Percentiles rank a stretch among this genome's conserved stretches.
phyloP scores from a whole-genome alignment of 2,888 invertebrate genomes.

The Cataglyphis albicans region DNA sequence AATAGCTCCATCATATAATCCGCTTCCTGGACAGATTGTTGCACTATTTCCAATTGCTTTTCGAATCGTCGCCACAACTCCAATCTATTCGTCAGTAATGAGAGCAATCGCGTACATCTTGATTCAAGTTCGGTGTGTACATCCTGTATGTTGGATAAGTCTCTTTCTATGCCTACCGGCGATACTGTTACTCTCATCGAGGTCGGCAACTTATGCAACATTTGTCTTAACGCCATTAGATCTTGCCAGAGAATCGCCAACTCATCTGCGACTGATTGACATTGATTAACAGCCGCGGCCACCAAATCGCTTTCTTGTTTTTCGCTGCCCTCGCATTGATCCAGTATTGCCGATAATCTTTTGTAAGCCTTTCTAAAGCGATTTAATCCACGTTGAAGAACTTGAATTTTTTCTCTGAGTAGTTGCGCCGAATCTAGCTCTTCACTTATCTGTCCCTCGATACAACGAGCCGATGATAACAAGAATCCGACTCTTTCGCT shows the following conservation, averaged over 20 bases:
- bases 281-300: conserved; percentile 91
- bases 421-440: conserved; percentile 92
- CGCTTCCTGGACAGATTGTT: conserved; percentile 93
- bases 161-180: conserved; percentile 91
- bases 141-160: conserved; percentile 92
- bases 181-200: conserved; percentile 92
- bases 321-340: conserved; percentile 91
- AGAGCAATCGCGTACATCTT: conserved; percentile 90
- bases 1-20: conserved; percentile 95
- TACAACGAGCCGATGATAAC: conserved; percentile 90
- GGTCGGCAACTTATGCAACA: conserved; percentile 92
- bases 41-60: conserved; percentile 92
- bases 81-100: conserved; percentile 89
- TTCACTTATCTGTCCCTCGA: conserved; percentile 91
- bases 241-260: conserved; percentile 92
- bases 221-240: conserved; percentile 91
- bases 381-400: conserved; percentile 91
- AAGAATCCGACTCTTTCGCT: conserved; percentile 92
- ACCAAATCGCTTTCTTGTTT: conserved; percentile 92
- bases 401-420: conserved; percentile 91
- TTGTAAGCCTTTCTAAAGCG: conserved; percentile 90
- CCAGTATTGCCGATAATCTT: conserved; percentile 87
- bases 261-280: conserved; percentile 91
- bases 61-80: conserved; percentile 93
- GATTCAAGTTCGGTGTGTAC: conserved; percentile 91